Percentiles rank a stretch among this genome's conserved stretches.
Conservation (phyloP, 2,888 invertebrate species). For the Chromoteleia sp. region DNA sequence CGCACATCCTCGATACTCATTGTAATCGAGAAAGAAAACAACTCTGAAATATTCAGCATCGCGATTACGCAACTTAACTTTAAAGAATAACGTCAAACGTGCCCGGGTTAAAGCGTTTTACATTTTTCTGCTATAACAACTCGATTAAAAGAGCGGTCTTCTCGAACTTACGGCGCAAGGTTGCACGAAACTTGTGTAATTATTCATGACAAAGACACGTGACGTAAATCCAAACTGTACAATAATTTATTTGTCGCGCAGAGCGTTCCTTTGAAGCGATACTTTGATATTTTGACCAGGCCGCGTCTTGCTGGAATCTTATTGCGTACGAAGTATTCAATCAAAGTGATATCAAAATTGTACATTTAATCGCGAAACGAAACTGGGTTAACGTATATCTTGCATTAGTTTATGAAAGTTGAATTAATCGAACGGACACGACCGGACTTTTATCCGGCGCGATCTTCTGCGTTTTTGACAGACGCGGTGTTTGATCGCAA, state of each 20-base stretch:
- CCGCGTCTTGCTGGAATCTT: no score
- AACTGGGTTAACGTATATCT: neutral
- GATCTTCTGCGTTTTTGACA: conserved; percentile 13
- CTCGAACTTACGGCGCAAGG: neutral
- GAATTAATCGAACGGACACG: neutral
- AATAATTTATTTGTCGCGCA: neutral
- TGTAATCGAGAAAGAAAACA: no score
- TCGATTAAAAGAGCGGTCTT: neutral
- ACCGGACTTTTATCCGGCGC: neutral
- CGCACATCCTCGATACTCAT: no score
- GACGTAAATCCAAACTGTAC: neutral
- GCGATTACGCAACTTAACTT: no score
- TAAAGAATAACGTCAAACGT: no score
- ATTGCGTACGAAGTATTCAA: no score
- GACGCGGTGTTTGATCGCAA: neutral
- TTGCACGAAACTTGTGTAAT: conserved; percentile 5
- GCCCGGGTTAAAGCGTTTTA: neutral
- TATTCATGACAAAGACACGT: conserved; percentile 3
- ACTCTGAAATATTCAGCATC: no score
- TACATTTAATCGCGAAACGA: no score
- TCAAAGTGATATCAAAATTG: no score
- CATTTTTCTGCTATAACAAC: neutral
- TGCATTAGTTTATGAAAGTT: neutral
- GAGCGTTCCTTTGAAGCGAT: no score
- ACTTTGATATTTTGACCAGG: no score